Evolutionary conservation across 1,140 invertebrate genomes (phyloP).

Genomic region (Drosophila albomicans): DNA sequence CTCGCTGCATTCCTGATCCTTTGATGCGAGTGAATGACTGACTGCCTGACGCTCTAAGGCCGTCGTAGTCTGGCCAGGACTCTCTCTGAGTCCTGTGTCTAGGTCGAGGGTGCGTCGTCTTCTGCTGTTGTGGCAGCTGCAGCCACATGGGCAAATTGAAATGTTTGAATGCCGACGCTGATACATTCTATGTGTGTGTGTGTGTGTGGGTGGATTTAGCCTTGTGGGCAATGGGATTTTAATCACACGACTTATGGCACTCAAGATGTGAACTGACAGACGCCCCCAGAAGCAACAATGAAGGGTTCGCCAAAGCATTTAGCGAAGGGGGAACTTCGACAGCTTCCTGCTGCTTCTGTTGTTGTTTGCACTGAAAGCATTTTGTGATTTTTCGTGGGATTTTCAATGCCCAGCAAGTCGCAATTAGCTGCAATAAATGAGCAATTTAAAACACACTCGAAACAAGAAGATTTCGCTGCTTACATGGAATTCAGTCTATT

Average conservation of each 20-base stretch:
- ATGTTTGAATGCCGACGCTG: constrained; percentile 79
- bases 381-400: constrained; percentile 80
- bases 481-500: constrained; percentile 45
- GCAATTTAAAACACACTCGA: constrained; percentile 67
- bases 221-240: constrained; percentile 84
- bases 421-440: constrained; percentile 85
- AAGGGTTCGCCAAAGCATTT: constrained; percentile 58
- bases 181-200: constrained; percentile 15
- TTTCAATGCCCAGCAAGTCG: constrained; percentile 59
- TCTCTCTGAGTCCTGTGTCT: constrained; percentile 29
- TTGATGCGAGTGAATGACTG: constrained; percentile 80
- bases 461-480: constrained; percentile 24
- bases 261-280: constrained; percentile 83
- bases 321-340: constrained; percentile 44
- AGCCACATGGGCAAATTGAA: constrained; percentile 83
- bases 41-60: constrained; percentile 34
- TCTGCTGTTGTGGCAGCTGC: constrained; percentile 40
- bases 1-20: constrained; percentile 85
- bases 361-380: constrained; percentile 69
- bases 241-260: constrained; percentile 85
- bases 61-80: not conserved
- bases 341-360: constrained; percentile 61
- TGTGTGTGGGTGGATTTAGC: constrained; percentile 70
- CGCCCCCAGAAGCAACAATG: constrained; percentile 50
- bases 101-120: constrained; percentile 60